Evolutionary conservation across 2,797 vertebrate genomes (phyloP), one percentile per base, ranked within the genome.

Genomic region (Botia kubotai): DNA sequence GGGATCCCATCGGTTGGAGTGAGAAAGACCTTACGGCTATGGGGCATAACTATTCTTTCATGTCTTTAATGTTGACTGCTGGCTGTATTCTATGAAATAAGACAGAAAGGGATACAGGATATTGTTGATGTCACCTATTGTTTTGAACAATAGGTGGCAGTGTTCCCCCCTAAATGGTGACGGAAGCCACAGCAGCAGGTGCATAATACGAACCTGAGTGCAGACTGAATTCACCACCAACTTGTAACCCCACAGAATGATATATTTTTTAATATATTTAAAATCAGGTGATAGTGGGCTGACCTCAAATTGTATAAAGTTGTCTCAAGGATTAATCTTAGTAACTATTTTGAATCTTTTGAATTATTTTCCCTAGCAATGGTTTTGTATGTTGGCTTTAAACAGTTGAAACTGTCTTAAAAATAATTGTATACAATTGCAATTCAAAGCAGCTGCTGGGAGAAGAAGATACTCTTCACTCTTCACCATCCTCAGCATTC

Each of bases 111-210:
- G 21, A 8, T 21, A 48, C 36, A 21, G 33, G 6, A 7, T 71
- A 5, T 55, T 2, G 16, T 43, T 36, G 6, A 33, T 33, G 67
- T 57, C 21, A 73, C 14, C 39, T 43, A n/a, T 10, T 77, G 16
- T 33, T 33, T 63, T 62, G n/a, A 83, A 72, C 87, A 89, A 70
- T 46, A 92, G 92, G 85, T 90, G 90, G 87, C 88, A 82, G 50
- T 90, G 84, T 89, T 90, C 87, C 53, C 73, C 84, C 72, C 21
- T 10, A 50, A n/a, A 73, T 21, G 81, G 67, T 66, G 52, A 67
- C 71, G 75, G 84, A 73, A 81, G 89, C 6, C 5, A 10, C 13
- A n/a, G 52, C 70, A 81, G 76, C 84, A 83, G 75, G 71, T 78
- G 71, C 66, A 72, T 67, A n/a, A 57, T 19, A 39, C 21, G 55